These are phyloP conservation scores for Chrysodeixis includens DNA, from an alignment of 2,888 invertebrate genomes.

Conservation along the genomic window DNA sequence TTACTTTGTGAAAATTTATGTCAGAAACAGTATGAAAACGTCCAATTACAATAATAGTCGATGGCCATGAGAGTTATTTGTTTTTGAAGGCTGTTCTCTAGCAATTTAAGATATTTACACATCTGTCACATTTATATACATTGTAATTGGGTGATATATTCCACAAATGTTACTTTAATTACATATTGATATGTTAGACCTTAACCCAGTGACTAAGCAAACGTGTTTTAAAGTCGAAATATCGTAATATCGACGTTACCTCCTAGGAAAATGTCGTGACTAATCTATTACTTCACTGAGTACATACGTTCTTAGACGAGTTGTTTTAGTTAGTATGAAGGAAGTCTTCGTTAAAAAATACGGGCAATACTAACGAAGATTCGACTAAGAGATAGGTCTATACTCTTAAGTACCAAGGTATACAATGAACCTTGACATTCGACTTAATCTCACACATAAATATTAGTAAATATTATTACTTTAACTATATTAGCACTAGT, in stretches of 20 bases:
- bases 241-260: background rate
- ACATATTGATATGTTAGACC: background rate
- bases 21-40: background rate
- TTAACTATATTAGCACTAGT: constrained; percentile 12
- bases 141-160: background rate
- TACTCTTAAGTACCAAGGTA: constrained; percentile 18
- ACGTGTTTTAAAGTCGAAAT: constrained; percentile 10
- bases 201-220: constrained; percentile 7
- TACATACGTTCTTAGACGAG: background rate
- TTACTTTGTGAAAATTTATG: background rate
- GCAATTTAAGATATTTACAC: background rate
- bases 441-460: constrained; percentile 23
- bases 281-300: background rate
- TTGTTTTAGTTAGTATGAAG: constrained; percentile 7
- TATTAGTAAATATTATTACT: constrained; percentile 13
- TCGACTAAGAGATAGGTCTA: background rate
- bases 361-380: constrained; percentile 12
- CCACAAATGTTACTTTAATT: background rate
- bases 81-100: background rate
- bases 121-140: background rate
- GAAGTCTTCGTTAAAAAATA: constrained; percentile 15
- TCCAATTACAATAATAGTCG: background rate
- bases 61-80: constrained; percentile 1
- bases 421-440: constrained; percentile 75
- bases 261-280: constrained; percentile 10